Evolutionary conservation across 2,888 invertebrate genomes (phyloP).

Genomic region (Drosophila prolongata): DNA sequence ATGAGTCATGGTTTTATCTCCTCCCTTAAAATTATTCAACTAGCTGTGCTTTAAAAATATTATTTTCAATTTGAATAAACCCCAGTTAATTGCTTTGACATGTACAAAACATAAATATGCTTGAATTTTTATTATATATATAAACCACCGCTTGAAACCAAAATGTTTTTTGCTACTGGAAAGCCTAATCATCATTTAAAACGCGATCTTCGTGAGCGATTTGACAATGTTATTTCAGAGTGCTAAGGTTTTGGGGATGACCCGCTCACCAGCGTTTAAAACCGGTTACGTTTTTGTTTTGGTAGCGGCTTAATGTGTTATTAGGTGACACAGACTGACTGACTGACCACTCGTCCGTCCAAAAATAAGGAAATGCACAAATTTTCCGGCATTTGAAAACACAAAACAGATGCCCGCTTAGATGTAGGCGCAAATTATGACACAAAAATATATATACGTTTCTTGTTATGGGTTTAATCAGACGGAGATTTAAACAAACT

Average conservation of each 20-base stretch:
- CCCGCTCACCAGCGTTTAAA: conserved; percentile 1
- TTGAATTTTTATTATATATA: too few relatives aligned
- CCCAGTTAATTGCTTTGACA: too few relatives aligned
- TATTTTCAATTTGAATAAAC: too few relatives aligned
- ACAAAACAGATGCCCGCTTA: conserved; percentile 1
- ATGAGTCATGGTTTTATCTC: too few relatives aligned
- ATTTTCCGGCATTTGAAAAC: conserved; percentile 53
- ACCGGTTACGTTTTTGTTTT: conserved; percentile 22
- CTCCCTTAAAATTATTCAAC: too few relatives aligned
- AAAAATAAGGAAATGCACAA: conserved; percentile 9
- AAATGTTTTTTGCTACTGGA: too few relatives aligned
- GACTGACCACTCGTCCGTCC: conserved; percentile 3
- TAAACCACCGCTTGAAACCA: too few relatives aligned
- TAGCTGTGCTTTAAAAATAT: too few relatives aligned
- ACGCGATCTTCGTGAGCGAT: too few relatives aligned
- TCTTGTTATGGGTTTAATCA: conserved; percentile 79
- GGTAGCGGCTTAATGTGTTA: conserved; percentile 5
- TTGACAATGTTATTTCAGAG: background rate
- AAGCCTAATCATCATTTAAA: too few relatives aligned
- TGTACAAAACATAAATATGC: too few relatives aligned
- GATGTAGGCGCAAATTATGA: conserved; percentile 15
- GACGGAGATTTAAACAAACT: conserved; percentile 69
- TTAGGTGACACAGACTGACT: conserved; percentile 17
- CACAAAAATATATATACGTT: conserved; percentile 38
- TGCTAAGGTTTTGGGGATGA: conserved; percentile 10